phyloP scores from a whole-genome alignment of 2,888 invertebrate genomes.

The Xylophagus ater region DNA sequence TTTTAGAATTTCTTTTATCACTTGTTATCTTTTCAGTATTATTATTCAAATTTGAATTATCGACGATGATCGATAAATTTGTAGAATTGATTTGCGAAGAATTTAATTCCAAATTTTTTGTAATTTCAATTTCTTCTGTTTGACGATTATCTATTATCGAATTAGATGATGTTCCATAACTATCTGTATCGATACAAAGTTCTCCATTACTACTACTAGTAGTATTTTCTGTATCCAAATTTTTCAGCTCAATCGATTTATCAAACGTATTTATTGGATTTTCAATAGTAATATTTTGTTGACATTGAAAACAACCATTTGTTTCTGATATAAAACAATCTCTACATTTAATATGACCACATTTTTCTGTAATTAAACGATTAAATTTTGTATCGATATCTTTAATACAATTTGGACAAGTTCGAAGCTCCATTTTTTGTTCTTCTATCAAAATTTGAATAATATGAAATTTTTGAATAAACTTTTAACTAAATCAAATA shows the following conservation, averaged over 20 bases:
- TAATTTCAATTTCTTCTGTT: background rate
- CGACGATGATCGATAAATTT: background rate
- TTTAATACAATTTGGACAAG: slow-evolving; percentile 51
- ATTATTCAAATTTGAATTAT: slow-evolving; percentile 1
- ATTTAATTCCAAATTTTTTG: too few species aligned
- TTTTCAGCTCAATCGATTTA: background rate
- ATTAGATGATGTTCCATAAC: too few species aligned
- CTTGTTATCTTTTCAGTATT: background rate
- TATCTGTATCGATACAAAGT: slow-evolving; percentile 4
- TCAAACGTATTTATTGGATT: background rate
- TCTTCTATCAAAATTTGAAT: too few species aligned
- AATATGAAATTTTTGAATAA: too few species aligned
- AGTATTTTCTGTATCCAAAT: background rate
- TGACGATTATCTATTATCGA: background rate
- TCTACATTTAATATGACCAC: slow-evolving; percentile 67
- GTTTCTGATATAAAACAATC: slow-evolving; percentile 57
- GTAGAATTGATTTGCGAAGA: too few species aligned
- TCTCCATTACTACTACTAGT: too few species aligned
- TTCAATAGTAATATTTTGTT: slow-evolving; percentile 8
- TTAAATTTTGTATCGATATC: slow-evolving; percentile 45
- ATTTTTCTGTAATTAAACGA: slow-evolving; percentile 58
- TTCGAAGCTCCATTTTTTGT: slow-evolving; percentile 22
- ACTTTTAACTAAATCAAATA: too few species aligned
- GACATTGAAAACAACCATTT: slow-evolving; percentile 44
- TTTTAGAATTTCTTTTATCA: background rate